Evolutionary conservation across 2,797 vertebrate genomes (phyloP).

Genomic region (Eulemur albifrons): DNA sequence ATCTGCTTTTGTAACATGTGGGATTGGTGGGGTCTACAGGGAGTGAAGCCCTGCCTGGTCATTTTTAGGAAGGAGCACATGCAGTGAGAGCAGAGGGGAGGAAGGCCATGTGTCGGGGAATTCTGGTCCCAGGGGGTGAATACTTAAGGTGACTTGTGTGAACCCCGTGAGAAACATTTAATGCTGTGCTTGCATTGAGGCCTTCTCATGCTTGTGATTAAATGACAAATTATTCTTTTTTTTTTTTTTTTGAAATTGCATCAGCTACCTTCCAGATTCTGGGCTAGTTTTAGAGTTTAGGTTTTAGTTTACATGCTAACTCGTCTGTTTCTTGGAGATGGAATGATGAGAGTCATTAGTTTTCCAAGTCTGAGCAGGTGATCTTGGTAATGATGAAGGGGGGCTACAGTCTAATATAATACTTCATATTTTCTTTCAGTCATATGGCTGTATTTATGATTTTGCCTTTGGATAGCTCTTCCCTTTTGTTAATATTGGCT

Average conservation of each 20-base stretch:
- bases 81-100: not conserved
- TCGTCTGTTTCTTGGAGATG: not conserved
- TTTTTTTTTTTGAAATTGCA: not conserved
- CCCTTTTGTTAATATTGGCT: not conserved
- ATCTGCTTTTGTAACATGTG: not conserved
- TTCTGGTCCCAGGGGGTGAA: not conserved
- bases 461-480: not conserved
- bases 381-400: not conserved
- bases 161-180: not conserved
- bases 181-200: not conserved
- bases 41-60: not conserved
- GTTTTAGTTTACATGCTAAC: not conserved
- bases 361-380: not conserved
- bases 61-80: not conserved
- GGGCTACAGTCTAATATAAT: not conserved
- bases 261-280: not conserved
- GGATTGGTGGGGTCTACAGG: too few relatives aligned
- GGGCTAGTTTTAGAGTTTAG: not conserved
- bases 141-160: not conserved
- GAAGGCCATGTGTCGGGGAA: not conserved
- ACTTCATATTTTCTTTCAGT: not conserved
- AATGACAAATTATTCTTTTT: not conserved
- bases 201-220: not conserved
- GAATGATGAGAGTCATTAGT: not conserved
- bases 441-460: not conserved